Evolutionary conservation across 1,140 invertebrate genomes (phyloP).

Genomic region (Leguminivora glycinivorella): DNA sequence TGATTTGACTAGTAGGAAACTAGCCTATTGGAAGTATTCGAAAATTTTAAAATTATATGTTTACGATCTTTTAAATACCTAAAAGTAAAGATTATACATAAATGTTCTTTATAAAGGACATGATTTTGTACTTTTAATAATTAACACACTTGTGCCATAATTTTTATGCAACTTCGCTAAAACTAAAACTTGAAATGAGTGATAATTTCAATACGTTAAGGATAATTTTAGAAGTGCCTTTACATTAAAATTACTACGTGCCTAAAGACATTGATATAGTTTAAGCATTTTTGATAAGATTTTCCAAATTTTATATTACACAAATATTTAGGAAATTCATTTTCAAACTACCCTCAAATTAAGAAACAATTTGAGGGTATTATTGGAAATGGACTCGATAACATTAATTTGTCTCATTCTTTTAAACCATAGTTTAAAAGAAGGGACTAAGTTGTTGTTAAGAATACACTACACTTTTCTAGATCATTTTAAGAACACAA

Average conservation of each 20-base stretch:
- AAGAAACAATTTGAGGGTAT: neutral
- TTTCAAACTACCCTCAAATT: neutral
- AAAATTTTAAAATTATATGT: no score
- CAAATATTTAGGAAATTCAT: neutral
- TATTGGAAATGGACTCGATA: neutral
- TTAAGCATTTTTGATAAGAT: conserved; percentile 1
- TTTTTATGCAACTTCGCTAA: neutral
- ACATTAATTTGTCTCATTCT: neutral
- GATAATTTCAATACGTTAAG: neutral
- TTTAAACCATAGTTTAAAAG: neutral
- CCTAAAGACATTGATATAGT: conserved; percentile 36
- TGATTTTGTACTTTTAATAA: conserved; percentile 5
- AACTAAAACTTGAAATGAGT: neutral
- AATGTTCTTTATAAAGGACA: neutral
- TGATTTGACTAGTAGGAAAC: no score
- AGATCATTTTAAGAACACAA: neutral
- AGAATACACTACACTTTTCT: conserved; percentile 4
- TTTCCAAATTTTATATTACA: conserved; percentile 16
- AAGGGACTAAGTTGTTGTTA: neutral
- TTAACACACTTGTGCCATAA: conserved; percentile 1
- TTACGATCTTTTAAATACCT: no score
- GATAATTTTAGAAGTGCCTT: conserved; percentile 44
- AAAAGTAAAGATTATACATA: no score
- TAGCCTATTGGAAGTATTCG: no score
- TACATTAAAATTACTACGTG: conserved; percentile 46